These are phyloP conservation scores for Synergus gifuensis DNA, from an alignment of 2,888 invertebrate genomes.

Conservation along the genomic window DNA sequence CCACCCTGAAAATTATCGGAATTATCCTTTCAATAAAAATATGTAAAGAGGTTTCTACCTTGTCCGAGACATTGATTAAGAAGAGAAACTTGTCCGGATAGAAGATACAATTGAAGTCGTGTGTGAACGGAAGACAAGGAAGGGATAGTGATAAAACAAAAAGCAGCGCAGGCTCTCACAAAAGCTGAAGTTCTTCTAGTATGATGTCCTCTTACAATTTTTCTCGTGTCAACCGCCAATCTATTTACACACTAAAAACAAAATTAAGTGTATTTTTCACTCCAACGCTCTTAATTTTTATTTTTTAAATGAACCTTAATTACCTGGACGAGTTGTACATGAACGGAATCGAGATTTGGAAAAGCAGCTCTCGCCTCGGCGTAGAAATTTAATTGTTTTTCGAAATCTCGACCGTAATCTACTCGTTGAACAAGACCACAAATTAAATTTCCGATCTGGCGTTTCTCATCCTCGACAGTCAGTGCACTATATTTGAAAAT, in stretches of 20 bases:
- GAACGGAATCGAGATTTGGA: slow-evolving; percentile 93
- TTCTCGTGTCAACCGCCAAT: slow-evolving; percentile 84
- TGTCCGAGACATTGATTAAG: slow-evolving; percentile 95
- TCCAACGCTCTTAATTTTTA: slow-evolving; percentile 9
- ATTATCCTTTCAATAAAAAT: slow-evolving; percentile 39
- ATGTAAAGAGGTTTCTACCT: slow-evolving; percentile 79
- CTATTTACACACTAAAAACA: slow-evolving; percentile 87
- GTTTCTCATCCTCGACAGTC: slow-evolving; percentile 94
- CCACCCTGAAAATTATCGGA: too few species aligned
- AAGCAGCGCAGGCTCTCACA: slow-evolving; percentile 96
- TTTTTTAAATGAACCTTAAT: slow-evolving; percentile 53
- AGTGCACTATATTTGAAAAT: slow-evolving; percentile 82
- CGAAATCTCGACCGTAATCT: slow-evolving; percentile 91
- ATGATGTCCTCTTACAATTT: slow-evolving; percentile 86
- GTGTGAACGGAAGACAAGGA: slow-evolving; percentile 90
- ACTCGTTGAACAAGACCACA: slow-evolving; percentile 89
- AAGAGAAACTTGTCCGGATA: slow-evolving; percentile 93
- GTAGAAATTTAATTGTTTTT: slow-evolving; percentile 95
- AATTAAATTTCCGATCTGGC: slow-evolving; percentile 91
- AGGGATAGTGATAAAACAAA: slow-evolving; percentile 97
- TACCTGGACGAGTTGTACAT: slow-evolving; percentile 92
- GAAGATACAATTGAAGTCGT: slow-evolving; percentile 90
- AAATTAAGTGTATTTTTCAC: not conserved
- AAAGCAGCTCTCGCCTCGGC: slow-evolving; percentile 95
- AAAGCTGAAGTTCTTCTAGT: slow-evolving; percentile 90